Evolutionary conservation across 53 echinoderm and acorn worm genomes (phyloP).

Genomic region (Temnopleurus reevesii): DNA sequence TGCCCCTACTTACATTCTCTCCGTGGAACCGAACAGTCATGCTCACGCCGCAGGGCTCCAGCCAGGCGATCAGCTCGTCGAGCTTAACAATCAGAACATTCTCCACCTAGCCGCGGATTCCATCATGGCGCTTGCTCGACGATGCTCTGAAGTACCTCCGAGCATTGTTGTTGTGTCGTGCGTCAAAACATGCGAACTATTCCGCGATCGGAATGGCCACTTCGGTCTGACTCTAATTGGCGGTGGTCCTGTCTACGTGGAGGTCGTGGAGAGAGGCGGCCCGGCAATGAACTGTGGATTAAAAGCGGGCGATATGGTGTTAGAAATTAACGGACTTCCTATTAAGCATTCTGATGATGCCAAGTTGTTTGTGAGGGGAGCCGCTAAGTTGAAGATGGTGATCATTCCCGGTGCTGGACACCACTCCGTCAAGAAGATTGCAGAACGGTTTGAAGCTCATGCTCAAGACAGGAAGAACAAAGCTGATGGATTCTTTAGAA

Average conservation of each 20-base stretch:
- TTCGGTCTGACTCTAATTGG: constrained; percentile 95
- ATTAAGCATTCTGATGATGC: constrained; percentile 98
- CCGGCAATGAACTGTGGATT: constrained; percentile 76
- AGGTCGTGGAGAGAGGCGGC: constrained; percentile 76
- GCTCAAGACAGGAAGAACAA: constrained; percentile 75
- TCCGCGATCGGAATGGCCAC: constrained; percentile 81
- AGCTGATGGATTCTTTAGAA: constrained; percentile 93
- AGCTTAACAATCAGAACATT: constrained; percentile 81
- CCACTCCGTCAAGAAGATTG: constrained; percentile 85
- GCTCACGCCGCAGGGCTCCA: constrained; percentile 92
- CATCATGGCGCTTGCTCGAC: constrained; percentile 75
- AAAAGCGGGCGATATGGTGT: constrained; percentile 92
- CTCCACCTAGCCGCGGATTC: constrained; percentile 75
- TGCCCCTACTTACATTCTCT: constrained; percentile 87
- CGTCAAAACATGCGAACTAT: constrained; percentile 85
- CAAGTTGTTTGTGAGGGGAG: constrained; percentile 89
- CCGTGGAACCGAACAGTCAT: constrained; percentile 78
- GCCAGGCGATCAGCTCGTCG: constrained; percentile 93
- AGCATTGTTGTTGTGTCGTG: constrained; percentile 97
- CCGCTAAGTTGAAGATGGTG: constrained; percentile 81
- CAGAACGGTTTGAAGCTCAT: constrained; percentile 81
- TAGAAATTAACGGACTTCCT: constrained; percentile 95
- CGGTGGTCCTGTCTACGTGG: constrained; percentile 92
- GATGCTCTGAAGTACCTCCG: constrained; percentile 85
- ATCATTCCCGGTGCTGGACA: constrained; percentile 99